Percentiles rank a stretch among this genome's conserved stretches.
Conservation (phyloP, 2,797 vertebrate species). For the Tenualosa thibaudeaui region DNA sequence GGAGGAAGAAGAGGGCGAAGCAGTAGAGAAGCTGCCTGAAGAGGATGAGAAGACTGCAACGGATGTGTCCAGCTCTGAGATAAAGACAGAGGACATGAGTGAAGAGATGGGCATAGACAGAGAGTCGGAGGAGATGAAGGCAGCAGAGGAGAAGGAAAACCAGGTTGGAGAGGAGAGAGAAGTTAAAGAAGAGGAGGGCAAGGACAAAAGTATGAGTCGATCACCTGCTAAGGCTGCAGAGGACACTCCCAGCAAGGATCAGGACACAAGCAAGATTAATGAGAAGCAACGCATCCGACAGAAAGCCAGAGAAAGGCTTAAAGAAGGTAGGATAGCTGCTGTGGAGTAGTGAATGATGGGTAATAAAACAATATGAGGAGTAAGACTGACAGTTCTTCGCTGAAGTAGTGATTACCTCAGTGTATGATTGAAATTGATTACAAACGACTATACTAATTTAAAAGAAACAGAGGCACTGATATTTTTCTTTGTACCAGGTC, state of each 20-base stretch:
- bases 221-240: conserved; percentile 74
- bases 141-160: conserved; percentile 65
- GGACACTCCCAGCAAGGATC: conserved; percentile 75
- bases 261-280: conserved; percentile 69
- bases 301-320: conserved; percentile 80
- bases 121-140: conserved; percentile 56
- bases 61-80: conserved; percentile 61
- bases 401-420: background rate
- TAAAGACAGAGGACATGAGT: conserved; percentile 68
- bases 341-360: background rate
- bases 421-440: background rate
- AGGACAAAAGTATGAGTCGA: conserved; percentile 75
- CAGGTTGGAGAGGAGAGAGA: conserved; percentile 71
- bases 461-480: background rate
- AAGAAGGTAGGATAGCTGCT: conserved; percentile 81
- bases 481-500: background rate
- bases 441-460: background rate
- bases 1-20: conserved; percentile 73
- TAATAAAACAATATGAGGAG: background rate
- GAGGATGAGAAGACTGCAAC: conserved; percentile 64
- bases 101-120: conserved; percentile 58
- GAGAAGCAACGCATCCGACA: conserved; percentile 80
- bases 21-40: conserved; percentile 33
- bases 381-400: background rate
- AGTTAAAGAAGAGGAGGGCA: conserved; percentile 53